Evolutionary conservation across 2,888 invertebrate genomes (phyloP).

Genomic region (Altica lythri): DNA sequence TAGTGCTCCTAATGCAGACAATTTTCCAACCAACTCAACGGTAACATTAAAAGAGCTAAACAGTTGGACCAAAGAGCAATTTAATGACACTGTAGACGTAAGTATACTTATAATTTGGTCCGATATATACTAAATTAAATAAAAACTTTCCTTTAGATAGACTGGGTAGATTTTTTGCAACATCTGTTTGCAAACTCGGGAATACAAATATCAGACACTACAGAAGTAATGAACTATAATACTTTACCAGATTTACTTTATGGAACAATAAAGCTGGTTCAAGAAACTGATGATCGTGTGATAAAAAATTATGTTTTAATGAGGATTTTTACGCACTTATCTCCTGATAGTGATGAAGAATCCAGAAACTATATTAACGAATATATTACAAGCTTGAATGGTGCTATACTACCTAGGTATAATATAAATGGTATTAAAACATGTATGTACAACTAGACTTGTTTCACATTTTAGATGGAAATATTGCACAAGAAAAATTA

Average conservation of each 20-base stretch:
- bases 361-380: slow-evolving; percentile 49
- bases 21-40: slow-evolving; percentile 10
- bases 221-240: slow-evolving; percentile 39
- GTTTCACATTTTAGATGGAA: slow-evolving; percentile 45
- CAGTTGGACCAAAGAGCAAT: slow-evolving; percentile 42
- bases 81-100: slow-evolving; percentile 40
- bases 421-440: not conserved
- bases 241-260: slow-evolving; percentile 39
- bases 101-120: slow-evolving; percentile 1
- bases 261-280: slow-evolving; percentile 50
- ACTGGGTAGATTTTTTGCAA: slow-evolving; percentile 54
- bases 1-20: slow-evolving; percentile 6
- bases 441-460: not conserved
- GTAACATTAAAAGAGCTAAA: slow-evolving; percentile 39
- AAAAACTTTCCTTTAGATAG: slow-evolving; percentile 42
- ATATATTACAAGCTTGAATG: slow-evolving; percentile 45
- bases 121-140: not conserved
- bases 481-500: slow-evolving; percentile 54
- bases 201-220: slow-evolving; percentile 43
- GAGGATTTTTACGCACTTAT: slow-evolving; percentile 50
- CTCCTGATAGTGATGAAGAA: slow-evolving; percentile 50
- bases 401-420: slow-evolving; percentile 43
- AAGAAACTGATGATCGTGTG: slow-evolving; percentile 43
- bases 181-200: slow-evolving; percentile 46
- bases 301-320: slow-evolving; percentile 53